Evolutionary conservation across 2,888 invertebrate genomes (phyloP), one percentile per base, ranked within the genome.

Genomic region (Lasioglossum zephyrum): DNA sequence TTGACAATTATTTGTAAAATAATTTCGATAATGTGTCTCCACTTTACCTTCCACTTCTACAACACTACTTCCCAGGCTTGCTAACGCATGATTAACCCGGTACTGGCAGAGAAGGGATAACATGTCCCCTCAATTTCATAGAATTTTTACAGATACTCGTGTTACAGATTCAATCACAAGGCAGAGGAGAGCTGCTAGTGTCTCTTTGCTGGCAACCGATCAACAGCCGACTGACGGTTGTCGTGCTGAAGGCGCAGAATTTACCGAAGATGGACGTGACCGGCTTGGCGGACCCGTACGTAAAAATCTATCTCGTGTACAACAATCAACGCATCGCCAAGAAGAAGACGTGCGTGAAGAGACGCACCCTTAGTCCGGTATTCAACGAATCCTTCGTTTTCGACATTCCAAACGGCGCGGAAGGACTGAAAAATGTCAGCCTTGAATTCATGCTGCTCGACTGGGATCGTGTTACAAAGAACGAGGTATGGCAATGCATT

Each of bases 341-440:
- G 96, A 99, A 99, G 97, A 99, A 99, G 96, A 99, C 99, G 0
- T 99, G 99, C 95, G 99, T 99, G 75, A 99, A 99, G 96, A 99
- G 99, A 95, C 97, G 99, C 81, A 99, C 99, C 1, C 96, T 99
- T 92, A 99, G 99, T 96, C 99, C 99, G 0, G 99, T 99, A 81
- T 99, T 99, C 96, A 99, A 99, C 96, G 99, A 99, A 96, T 99
- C 99, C 79, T 99, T 99, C 95, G 98, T 99, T 79, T 99, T 99
- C 95, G 99, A 99, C 93, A 98, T 99, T 90, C 99, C 99, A 31
- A 97, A 97, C 75, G 96, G 96, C 79, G 96, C 97, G 69, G 98
- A 97, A 90, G 97, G 97, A 22, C 96, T 98, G 89, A 97, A 97
- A 93, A 97, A 97, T 94, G 97, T 99, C 89, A 97, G 98, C 85